These are phyloP conservation scores for Pyxicephalus adspersus DNA, from an alignment of 2,113 vertebrate genomes.

Conservation along the genomic window DNA sequence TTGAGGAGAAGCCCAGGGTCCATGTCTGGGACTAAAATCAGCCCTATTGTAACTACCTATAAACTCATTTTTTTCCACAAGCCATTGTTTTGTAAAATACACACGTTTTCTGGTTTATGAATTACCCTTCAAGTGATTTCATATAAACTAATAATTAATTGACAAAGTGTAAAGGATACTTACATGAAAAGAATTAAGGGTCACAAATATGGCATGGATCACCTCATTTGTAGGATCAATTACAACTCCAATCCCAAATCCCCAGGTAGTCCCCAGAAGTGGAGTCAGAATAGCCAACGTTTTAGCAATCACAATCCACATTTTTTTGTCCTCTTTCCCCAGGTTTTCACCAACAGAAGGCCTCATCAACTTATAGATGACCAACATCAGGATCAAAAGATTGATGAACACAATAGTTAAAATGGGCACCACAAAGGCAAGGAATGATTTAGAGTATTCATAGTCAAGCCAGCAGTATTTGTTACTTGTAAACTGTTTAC, in stretches of 20 bases:
- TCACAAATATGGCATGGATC: slow-evolving; percentile 69
- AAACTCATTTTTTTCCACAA: no score
- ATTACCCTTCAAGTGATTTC: not conserved
- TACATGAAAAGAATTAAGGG: slow-evolving; percentile 77
- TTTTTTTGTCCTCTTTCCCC: slow-evolving; percentile 67
- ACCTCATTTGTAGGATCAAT: slow-evolving; percentile 43
- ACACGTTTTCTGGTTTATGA: not conserved
- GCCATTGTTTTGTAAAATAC: no score
- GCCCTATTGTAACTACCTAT: no score
- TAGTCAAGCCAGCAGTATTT: slow-evolving; percentile 83
- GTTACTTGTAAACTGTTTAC: slow-evolving; percentile 64
- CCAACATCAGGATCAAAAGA: slow-evolving; percentile 77
- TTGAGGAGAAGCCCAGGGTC: no score
- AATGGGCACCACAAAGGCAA: slow-evolving; percentile 80
- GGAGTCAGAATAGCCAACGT: slow-evolving; percentile 75
- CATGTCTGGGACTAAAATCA: no score
- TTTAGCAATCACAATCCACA: slow-evolving; percentile 72
- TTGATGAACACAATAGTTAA: slow-evolving; percentile 81
- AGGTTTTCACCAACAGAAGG: slow-evolving; percentile 75
- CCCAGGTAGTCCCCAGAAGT: slow-evolving; percentile 77
- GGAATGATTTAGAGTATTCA: slow-evolving; percentile 71
- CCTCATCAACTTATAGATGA: slow-evolving; percentile 83
- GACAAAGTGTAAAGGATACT: slow-evolving; percentile 38
- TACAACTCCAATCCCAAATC: slow-evolving; percentile 68
- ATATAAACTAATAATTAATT: no score